Evolutionary conservation across 2,113 vertebrate species (phyloP).

Genomic region (Dicentrarchus labrax): DNA sequence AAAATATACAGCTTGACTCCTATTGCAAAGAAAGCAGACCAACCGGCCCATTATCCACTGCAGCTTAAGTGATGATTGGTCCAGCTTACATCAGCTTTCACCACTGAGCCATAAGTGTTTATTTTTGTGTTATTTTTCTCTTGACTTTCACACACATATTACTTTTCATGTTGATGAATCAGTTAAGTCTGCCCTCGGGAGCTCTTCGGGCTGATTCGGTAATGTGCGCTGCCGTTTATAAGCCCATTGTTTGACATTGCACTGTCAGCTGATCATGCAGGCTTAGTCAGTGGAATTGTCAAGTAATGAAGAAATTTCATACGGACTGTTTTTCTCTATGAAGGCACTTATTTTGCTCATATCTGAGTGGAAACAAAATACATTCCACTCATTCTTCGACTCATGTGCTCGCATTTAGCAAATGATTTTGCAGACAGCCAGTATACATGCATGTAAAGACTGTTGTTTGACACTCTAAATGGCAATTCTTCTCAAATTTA

Average conservation of each 20-base stretch:
- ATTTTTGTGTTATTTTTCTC: slow-evolving; percentile 65
- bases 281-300: slow-evolving; percentile 77
- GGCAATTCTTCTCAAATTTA: slow-evolving; percentile 74
- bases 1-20: not conserved
- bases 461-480: slow-evolving; percentile 71
- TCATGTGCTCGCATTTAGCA: slow-evolving; percentile 78
- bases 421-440: slow-evolving; percentile 71
- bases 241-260: slow-evolving; percentile 75
- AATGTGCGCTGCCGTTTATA: slow-evolving; percentile 46
- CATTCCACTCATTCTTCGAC: slow-evolving; percentile 78
- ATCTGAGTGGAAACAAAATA: slow-evolving; percentile 65
- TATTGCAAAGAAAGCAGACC: slow-evolving; percentile 11
- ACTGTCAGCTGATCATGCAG: slow-evolving; percentile 72
- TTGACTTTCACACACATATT: slow-evolving; percentile 47
- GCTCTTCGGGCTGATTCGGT: slow-evolving; percentile 50
- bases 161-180: slow-evolving; percentile 58
- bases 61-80: slow-evolving; percentile 52
- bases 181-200: slow-evolving; percentile 48
- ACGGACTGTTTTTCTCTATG: slow-evolving; percentile 64
- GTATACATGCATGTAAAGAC: slow-evolving; percentile 77
- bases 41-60: slow-evolving; percentile 15
- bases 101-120: slow-evolving; percentile 55
- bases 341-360: slow-evolving; percentile 68
- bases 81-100: slow-evolving; percentile 71
- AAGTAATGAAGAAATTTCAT: slow-evolving; percentile 78